These are phyloP conservation scores for Diaprepes abbreviatus DNA, from an alignment of 2,888 invertebrate species.

Conservation along the genomic window DNA sequence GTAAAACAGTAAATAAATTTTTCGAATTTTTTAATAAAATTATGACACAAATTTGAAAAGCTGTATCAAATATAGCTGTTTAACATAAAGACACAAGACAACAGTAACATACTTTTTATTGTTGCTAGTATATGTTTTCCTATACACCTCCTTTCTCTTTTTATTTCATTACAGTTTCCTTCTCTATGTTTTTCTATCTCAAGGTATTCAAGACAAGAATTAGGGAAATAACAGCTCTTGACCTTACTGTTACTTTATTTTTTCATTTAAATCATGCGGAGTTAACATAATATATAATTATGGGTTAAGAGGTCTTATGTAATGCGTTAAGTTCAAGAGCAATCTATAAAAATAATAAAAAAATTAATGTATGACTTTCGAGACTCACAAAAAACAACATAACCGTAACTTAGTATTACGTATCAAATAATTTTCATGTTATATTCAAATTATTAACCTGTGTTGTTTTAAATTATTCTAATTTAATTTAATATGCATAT, in stretches of 20 bases:
- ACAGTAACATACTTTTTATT: no score
- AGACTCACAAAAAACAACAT: conserved; percentile 1
- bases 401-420: conserved; percentile 13
- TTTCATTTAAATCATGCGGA: conserved; percentile 3
- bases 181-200: neutral
- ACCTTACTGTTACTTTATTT: conserved; percentile 18
- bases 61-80: no score
- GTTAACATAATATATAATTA: conserved; percentile 9
- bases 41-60: no score
- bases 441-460: conserved; percentile 2
- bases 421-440: conserved; percentile 5
- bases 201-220: conserved; percentile 5
- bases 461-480: conserved; percentile 6
- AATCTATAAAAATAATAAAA: neutral
- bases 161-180: no score
- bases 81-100: no score
- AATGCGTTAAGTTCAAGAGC: conserved; percentile 4
- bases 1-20: no score
- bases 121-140: no score
- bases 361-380: neutral
- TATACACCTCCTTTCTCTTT: no score
- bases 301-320: neutral
- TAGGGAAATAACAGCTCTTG: conserved; percentile 12
- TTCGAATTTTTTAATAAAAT: no score
- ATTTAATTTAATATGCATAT: neutral